Evolutionary conservation across 2,797 vertebrate species (phyloP), one percentile per base, ranked within the genome.

Genomic region (Gallirallus australis): DNA sequence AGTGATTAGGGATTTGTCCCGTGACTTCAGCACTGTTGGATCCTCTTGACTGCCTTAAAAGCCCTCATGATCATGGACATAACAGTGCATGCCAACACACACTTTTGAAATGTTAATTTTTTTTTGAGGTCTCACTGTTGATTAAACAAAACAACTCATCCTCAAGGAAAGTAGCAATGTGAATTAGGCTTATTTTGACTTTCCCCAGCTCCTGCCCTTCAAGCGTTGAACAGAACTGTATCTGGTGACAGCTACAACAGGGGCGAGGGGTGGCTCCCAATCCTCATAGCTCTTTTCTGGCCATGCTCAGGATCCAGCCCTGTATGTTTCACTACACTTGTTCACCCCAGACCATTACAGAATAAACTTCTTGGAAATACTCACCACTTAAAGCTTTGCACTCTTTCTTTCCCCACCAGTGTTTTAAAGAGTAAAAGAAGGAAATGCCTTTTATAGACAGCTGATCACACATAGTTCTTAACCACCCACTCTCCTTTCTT

Each of bases 1-100:
- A 92, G 72, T 66, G 79, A 92, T 96, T 96, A 95, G 59, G 93
- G 91, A 95, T 95, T 97, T 95, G 77, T 96, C 75, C 85, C 71
- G 30, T 87, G 91, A 92, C 82, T 96, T 96, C 85, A 85, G 53
- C 72, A 47, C 56, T 80, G 66, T 69, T 84, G 69, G 82, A 93
- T 91, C 57, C 56, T 87, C 89, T 47, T 60, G 87, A 90, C 91
- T 1, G 20, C 70, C 40, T 89, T 94, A 88, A 88, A 92, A 90
- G 33, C 12, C 42, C 54, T 94, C 79, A 69, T 89, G 83, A 87
- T 94, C 89, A 94, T 82, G 69, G 70, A 82, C 2, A 0, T 27
- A 78, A 93, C 35, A 11, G 11, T 77, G 69, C 23, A 42, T 77
- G 63, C 63, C 83, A 93, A 71, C 33, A 68, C 31, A 71, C 16